These are phyloP conservation scores for Blomia tropicalis DNA, from an alignment of 2,888 invertebrate genomes.

Conservation along the genomic window DNA sequence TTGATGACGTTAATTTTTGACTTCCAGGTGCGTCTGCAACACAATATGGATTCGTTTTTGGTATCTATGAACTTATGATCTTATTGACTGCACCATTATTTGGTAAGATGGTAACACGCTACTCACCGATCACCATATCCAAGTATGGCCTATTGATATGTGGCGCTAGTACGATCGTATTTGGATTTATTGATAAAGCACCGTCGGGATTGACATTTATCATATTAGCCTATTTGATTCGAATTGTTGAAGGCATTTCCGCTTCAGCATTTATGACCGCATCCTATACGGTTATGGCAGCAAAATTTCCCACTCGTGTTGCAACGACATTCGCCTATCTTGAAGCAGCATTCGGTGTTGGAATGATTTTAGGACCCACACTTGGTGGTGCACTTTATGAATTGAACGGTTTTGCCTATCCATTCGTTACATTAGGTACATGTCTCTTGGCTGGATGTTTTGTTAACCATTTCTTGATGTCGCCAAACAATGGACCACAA, in stretches of 20 bases:
- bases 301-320: conserved; percentile 68
- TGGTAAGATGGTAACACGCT: conserved; percentile 49
- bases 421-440: conserved; percentile 62
- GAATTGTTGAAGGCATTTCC: conserved; percentile 66
- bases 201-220: conserved; percentile 51
- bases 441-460: conserved; percentile 57
- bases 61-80: conserved; percentile 64
- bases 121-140: neutral
- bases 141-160: conserved; percentile 16
- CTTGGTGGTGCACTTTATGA: conserved; percentile 65
- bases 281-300: conserved; percentile 68
- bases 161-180: neutral
- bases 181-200: conserved; percentile 33
- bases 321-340: conserved; percentile 46
- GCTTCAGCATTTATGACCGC: conserved; percentile 72
- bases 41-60: conserved; percentile 71
- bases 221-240: conserved; percentile 55
- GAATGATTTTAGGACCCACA: conserved; percentile 78
- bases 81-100: conserved; percentile 65
- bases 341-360: conserved; percentile 68
- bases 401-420: conserved; percentile 50
- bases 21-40: conserved; percentile 53
- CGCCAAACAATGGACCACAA: conserved; percentile 38
- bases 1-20: neutral
- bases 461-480: conserved; percentile 54